Percentiles rank a stretch among this genome's conserved stretches.
Evolutionary conservation across 2,113 vertebrate genomes (phyloP).

Genomic region (Oxyruncus cristatus): DNA sequence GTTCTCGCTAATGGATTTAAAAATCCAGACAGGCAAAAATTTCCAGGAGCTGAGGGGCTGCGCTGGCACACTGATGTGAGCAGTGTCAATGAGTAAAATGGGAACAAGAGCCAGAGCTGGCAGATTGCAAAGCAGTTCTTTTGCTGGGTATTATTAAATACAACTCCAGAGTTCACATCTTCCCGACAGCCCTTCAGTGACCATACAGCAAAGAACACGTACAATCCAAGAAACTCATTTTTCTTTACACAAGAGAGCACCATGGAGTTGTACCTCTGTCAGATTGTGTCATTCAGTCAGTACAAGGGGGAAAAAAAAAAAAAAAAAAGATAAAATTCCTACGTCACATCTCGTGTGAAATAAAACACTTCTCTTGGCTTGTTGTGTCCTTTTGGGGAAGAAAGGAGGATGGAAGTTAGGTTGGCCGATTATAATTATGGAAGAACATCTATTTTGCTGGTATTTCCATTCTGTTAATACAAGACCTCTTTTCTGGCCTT

Average conservation of each 20-base stretch:
- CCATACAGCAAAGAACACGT: fast-evolving
- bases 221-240: neutral
- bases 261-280: neutral
- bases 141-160: neutral
- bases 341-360: neutral
- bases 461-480: neutral
- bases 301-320: neutral
- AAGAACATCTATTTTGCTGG: neutral
- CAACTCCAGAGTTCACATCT: neutral
- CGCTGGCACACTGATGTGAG: neutral
- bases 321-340: neutral
- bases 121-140: neutral
- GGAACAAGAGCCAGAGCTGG: neutral
- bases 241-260: neutral
- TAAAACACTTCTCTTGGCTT: neutral
- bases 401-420: neutral
- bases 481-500: neutral
- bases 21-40: neutral
- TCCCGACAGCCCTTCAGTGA: neutral
- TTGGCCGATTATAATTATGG: neutral
- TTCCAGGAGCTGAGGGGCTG: neutral
- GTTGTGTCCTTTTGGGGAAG: neutral
- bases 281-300: neutral
- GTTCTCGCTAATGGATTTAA: neutral
- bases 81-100: neutral